Evolutionary conservation across 2,888 invertebrate genomes (phyloP), one percentile per base, ranked within the genome.

Genomic region (Boloria selene): DNA sequence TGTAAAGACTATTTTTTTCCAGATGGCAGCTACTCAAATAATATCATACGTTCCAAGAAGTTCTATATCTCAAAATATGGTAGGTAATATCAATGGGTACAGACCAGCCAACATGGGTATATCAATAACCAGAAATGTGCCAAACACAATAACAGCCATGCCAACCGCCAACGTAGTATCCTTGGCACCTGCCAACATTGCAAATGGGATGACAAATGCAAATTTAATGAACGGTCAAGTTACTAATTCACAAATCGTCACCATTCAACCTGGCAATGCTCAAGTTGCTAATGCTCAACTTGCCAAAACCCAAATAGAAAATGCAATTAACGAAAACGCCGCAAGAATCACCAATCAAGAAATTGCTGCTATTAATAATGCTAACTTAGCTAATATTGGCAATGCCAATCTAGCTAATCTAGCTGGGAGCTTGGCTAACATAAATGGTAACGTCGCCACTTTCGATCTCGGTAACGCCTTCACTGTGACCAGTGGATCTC

Each of bases 21-120:
- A 83, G 83, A 63, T 76, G 7, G 50, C 73, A 14, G 65, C 77
- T 42, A 70, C 79, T 6, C 83, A 82, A 74, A 65, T 73, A 17
- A 59, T 75, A 10, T 69, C 75, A 0, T 73, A 74, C 18, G 56
- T 67, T 14, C 67, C 72, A 61, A 72, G 74, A 45, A 70, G 68
- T 56, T 22, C 49, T 26, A 14, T 54, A 4, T 50, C 38, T 7
- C 68, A 65, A 51, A 68, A 68, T 42, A n/a, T 61, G 2, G 59
- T 58, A 16, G 18, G 31, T 17, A 70, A 70, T 49, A 31, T 47
- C 50, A 49, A 64, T 17, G 17, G 10, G 17, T 14, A 16, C 0
- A 31, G 59, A 49, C 17, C 59, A 50, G 50, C 38, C 4, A 60
- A 53, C 42, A 10, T 51, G 31, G 61, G 50, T 16, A 45, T 64